phyloP scores from a whole-genome alignment of 2,797 vertebrate genomes.

The Anabacerthia variegaticeps region DNA sequence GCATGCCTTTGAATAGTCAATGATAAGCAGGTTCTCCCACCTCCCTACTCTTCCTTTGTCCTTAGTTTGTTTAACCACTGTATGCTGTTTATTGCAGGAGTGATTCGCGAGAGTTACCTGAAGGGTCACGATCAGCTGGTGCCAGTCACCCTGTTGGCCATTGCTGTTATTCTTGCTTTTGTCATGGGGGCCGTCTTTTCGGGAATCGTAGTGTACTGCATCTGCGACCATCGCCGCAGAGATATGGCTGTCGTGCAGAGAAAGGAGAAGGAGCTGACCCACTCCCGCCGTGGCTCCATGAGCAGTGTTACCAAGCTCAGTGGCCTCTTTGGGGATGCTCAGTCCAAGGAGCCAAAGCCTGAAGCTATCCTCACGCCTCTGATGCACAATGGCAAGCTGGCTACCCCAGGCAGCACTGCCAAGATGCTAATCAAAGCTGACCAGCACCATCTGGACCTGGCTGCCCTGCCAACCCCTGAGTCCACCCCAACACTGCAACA shows the following conservation, averaged over 20 bases:
- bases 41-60: fast-evolving
- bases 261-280: slow-evolving; percentile 85
- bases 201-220: slow-evolving; percentile 94
- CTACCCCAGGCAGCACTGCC: slow-evolving; percentile 81
- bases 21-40: not conserved
- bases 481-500: slow-evolving; percentile 95
- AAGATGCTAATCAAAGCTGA: slow-evolving; percentile 97
- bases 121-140: slow-evolving; percentile 96
- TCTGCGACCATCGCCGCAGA: slow-evolving; percentile 92
- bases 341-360: slow-evolving; percentile 92
- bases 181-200: slow-evolving; percentile 98
- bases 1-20: not conserved
- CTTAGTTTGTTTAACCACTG: slow-evolving; percentile 38
- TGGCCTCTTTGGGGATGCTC: slow-evolving; percentile 90
- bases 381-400: slow-evolving; percentile 94
- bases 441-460: slow-evolving; percentile 94
- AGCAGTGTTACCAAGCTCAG: slow-evolving; percentile 97
- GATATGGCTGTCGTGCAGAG: slow-evolving; percentile 85
- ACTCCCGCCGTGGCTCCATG: slow-evolving; percentile 92
- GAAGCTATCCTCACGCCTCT: slow-evolving; percentile 94
- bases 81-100: slow-evolving; percentile 87
- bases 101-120: slow-evolving; percentile 98
- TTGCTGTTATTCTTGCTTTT: slow-evolving; percentile 96
- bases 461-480: slow-evolving; percentile 93
- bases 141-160: slow-evolving; percentile 93